Evolutionary conservation across 2,113 vertebrate species (phyloP).

Genomic region (Nothobranchius furzeri): DNA sequence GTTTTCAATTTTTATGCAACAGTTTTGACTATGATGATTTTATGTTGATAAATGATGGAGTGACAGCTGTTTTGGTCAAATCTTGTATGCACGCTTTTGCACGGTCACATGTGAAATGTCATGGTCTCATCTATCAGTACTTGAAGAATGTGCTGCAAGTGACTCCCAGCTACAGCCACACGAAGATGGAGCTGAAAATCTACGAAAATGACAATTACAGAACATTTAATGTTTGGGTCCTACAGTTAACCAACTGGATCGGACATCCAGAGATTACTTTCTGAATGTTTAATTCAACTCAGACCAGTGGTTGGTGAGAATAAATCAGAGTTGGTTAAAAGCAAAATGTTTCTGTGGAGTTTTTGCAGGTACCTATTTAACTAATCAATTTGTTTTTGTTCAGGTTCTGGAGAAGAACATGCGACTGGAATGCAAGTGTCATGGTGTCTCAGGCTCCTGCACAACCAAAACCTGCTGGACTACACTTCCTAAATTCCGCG

Average conservation of each 20-base stretch:
- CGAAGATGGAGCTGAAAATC: no score
- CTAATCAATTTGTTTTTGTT: constrained; percentile 47
- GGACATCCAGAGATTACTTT: background rate
- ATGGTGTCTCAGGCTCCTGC: constrained; percentile 95
- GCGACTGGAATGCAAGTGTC: constrained; percentile 96
- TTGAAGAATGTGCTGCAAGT: no score
- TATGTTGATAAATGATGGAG: no score
- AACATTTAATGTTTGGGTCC: no score
- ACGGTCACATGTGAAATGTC: no score
- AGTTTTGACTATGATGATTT: no score
- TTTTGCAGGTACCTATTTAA: constrained; percentile 3
- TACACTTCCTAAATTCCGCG: constrained; percentile 95
- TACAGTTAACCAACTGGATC: background rate
- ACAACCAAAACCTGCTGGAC: constrained; percentile 99
- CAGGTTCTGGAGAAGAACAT: constrained; percentile 96
- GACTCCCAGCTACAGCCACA: no score
- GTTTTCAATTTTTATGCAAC: no score
- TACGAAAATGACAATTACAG: no score
- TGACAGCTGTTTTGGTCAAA: no score
- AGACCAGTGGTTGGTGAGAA: background rate
- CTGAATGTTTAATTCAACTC: background rate
- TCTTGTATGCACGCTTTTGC: no score
- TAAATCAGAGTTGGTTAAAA: background rate
- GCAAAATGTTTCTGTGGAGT: background rate
- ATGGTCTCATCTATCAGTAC: no score